Evolutionary conservation across 2,113 vertebrate species (phyloP).

Genomic region (Microtus pennsylvanicus): DNA sequence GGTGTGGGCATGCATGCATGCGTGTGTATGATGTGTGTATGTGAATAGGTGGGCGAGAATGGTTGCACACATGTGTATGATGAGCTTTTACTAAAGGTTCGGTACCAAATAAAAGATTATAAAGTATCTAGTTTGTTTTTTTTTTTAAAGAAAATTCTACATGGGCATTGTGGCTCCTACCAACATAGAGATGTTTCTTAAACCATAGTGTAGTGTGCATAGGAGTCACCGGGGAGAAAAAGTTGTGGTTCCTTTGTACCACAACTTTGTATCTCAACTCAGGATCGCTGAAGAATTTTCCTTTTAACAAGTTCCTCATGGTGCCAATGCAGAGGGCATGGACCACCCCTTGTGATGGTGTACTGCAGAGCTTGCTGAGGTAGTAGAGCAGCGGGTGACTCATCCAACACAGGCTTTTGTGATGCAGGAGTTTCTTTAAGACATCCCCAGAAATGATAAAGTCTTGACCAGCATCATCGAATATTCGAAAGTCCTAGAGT

Average conservation of each 20-base stretch:
- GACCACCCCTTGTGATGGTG: not conserved
- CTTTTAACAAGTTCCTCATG: not conserved
- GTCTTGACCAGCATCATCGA: not conserved
- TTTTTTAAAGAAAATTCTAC: too few relatives aligned
- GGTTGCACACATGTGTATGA: not conserved
- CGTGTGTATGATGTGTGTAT: too few relatives aligned
- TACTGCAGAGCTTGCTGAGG: not conserved
- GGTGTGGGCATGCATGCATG: not conserved
- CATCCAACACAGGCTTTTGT: not conserved
- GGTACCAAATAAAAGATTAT: not conserved
- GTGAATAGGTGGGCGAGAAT: not conserved
- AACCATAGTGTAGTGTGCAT: not conserved
- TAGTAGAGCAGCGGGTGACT: not conserved
- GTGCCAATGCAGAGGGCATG: not conserved
- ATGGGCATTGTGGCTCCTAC: constrained; percentile 6
- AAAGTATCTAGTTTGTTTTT: not conserved
- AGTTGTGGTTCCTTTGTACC: not conserved
- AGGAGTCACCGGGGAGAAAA: not conserved
- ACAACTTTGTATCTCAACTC: not conserved
- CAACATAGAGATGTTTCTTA: not conserved
- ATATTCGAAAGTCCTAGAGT: not conserved
- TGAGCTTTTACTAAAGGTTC: not conserved
- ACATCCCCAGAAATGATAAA: not conserved
- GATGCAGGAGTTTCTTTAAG: constrained; percentile 28
- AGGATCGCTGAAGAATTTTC: not conserved